Conservation (phyloP, 2,797 vertebrate species). For the Oophaga sylvatica region DNA sequence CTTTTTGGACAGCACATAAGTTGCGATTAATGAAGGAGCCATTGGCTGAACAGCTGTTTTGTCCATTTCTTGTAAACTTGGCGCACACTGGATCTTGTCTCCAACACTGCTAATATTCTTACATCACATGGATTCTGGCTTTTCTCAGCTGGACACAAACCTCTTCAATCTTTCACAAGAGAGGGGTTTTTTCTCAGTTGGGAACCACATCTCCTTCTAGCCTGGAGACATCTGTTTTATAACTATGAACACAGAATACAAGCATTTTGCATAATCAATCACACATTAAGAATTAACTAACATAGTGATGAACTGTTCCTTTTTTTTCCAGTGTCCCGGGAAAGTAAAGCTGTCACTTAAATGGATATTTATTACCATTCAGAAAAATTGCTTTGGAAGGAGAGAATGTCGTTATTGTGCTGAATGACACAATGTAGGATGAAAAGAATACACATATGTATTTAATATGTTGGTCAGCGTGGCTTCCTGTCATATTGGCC, state of each 20-base stretch:
- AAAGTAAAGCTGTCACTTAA: slow-evolving; percentile 49
- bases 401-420: slow-evolving; percentile 37
- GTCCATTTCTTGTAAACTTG: slow-evolving; percentile 54
- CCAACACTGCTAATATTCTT: slow-evolving; percentile 59
- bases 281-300: slow-evolving; percentile 59
- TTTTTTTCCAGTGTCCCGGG: slow-evolving; percentile 40
- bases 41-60: slow-evolving; percentile 58
- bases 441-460: slow-evolving; percentile 38
- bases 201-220: slow-evolving; percentile 52
- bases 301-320: slow-evolving; percentile 54
- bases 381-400: slow-evolving; percentile 44
- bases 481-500: neutral
- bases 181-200: slow-evolving; percentile 48
- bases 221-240: slow-evolving; percentile 61
- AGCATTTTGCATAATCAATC: slow-evolving; percentile 58
- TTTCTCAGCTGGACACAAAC: slow-evolving; percentile 60
- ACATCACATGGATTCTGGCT: slow-evolving; percentile 61
- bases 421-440: slow-evolving; percentile 45
- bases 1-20: slow-evolving; percentile 45
- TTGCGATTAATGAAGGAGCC: slow-evolving; percentile 52
- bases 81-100: slow-evolving; percentile 55
- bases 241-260: slow-evolving; percentile 57
- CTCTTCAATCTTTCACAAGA: slow-evolving; percentile 59
- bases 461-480: slow-evolving; percentile 31
- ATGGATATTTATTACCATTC: slow-evolving; percentile 55